Evolutionary conservation across 2,113 vertebrate species (phyloP).

Genomic region (Dromiciops gliroides): DNA sequence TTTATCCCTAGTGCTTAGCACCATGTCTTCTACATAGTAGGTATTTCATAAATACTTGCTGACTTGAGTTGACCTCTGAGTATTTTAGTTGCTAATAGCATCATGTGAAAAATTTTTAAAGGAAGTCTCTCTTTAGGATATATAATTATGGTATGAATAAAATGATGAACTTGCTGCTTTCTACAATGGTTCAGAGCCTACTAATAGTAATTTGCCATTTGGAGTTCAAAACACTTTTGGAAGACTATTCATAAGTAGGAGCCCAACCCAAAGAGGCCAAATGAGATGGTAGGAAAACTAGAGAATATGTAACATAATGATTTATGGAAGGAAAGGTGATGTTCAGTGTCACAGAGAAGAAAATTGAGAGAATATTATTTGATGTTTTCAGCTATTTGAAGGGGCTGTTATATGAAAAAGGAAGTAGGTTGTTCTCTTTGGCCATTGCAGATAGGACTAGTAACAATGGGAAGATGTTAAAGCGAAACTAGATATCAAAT

Average conservation of each 20-base stretch:
- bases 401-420: not conserved
- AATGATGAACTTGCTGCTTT: not conserved
- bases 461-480: too few species aligned
- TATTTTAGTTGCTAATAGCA: not conserved
- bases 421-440: not conserved
- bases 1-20: not conserved
- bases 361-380: not conserved
- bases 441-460: too few species aligned
- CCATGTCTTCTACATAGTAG: not conserved
- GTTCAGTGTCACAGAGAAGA: not conserved
- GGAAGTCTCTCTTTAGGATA: too few species aligned
- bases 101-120: too few species aligned
- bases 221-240: not conserved
- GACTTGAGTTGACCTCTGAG: not conserved
- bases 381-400: not conserved
- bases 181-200: not conserved
- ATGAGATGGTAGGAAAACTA: not conserved
- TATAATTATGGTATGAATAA: not conserved
- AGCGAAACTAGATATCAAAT: too few species aligned
- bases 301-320: not conserved
- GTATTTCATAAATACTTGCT: not conserved
- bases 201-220: not conserved
- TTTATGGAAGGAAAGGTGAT: not conserved
- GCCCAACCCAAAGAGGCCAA: not conserved
- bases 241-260: not conserved